Conservation (phyloP, 2,888 invertebrate genomes). For the Dioctria rufipes region DNA sequence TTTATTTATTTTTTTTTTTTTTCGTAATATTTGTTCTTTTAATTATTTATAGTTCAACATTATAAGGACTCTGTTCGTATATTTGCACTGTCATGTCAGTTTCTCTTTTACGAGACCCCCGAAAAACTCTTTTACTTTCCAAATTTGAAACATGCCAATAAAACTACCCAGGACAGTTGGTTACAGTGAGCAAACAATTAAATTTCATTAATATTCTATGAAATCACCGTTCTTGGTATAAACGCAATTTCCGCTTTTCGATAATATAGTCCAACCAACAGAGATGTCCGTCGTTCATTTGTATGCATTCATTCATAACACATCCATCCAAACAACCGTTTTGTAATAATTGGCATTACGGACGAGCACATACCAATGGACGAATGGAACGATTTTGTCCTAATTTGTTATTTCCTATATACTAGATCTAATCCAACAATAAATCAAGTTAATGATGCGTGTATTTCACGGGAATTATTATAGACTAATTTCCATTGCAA, state of each 20-base stretch:
- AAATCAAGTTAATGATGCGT: constrained; percentile 50
- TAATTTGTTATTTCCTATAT: constrained; percentile 7
- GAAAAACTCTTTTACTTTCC: too few species aligned
- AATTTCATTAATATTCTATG: constrained; percentile 30
- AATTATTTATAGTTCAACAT: too few species aligned
- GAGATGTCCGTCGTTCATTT: neutral
- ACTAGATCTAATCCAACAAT: constrained; percentile 43
- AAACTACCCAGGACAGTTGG: neutral
- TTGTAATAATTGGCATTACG: neutral
- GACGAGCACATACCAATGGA: too few species aligned
- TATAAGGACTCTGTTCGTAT: too few species aligned
- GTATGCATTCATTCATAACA: neutral
- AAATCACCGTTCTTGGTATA: constrained; percentile 13
- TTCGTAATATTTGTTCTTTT: too few species aligned
- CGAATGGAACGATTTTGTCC: neutral
- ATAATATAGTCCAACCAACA: neutral
- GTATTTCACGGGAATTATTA: constrained; percentile 24
- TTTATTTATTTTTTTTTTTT: too few species aligned
- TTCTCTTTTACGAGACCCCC: too few species aligned
- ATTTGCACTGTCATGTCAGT: too few species aligned
- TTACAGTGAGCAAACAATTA: constrained; percentile 6
- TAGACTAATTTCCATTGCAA: constrained; percentile 40
- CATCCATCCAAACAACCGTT: neutral
- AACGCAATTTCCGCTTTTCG: constrained; percentile 17
- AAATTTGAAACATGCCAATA: neutral